Base-by-base conservation (phyloP, 2,113 vertebrate species). In the Rhodinocichla rosea region DNA sequence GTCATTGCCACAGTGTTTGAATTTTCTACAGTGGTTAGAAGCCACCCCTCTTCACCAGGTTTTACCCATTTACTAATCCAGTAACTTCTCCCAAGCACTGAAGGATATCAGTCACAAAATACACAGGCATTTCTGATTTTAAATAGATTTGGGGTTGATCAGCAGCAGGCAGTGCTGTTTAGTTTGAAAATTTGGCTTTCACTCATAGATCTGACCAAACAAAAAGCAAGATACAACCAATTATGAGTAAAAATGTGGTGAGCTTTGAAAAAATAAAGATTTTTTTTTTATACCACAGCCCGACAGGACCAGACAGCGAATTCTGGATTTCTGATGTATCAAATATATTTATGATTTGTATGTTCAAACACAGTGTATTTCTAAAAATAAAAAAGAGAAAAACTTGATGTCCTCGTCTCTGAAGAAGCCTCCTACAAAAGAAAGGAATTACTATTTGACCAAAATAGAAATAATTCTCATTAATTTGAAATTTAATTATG, bases 41-140 rank as follows among this genome's bases (percentile, higher is more conserved):
- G 42, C 35, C 60, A 28, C 8, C 19, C 5, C 62, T 63, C 47
- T 44, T 82, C 56, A 60, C 20, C 44, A 82, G 49, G 16, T 77
- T 86, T 59, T 37, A 78, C 11, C 19, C 14, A 35, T 60, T 49
- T 65, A 13, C 39, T 65, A 62, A 37, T 28, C 27, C 52, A 17
- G 4, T 13, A 78, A 74, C 21, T 68, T 56, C 32, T 83, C 15
- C 24, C 27, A 68, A 47, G 12, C 10, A 56, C 5, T 80, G 76
- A 87, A 22, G 35, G 26, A 28, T 15, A 67, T 39, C 64, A 50
- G 30, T 27, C 50, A 50, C 7, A 57, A 86, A 90, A 69, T 9
- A 0, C n/a, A 60, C 10, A 50, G 18, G 3, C 2, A 27, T 23
- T 56, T 4, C 2, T 57, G 7, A 10, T 62, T 86, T 88, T 67